Conservation (phyloP, 2,113 vertebrate species). For the Sprattus sprattus region DNA sequence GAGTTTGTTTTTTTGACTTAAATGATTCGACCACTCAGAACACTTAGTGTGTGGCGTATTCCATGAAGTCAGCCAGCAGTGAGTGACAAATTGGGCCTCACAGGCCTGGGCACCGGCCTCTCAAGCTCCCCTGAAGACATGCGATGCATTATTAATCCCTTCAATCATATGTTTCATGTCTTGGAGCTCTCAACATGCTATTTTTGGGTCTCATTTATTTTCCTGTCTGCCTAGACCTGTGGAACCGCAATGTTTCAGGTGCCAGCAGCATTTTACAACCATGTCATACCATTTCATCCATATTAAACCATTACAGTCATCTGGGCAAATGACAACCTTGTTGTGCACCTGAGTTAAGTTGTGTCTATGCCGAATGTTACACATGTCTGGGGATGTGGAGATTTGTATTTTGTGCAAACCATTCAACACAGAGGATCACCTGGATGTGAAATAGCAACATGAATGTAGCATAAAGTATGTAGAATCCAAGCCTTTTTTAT, state of each 20-base stretch:
- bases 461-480: not conserved
- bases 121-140: constrained; percentile 19
- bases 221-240: not conserved
- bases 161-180: constrained; percentile 31
- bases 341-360: not conserved
- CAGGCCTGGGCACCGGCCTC: not conserved
- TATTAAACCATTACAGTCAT: constrained; percentile 15
- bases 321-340: not conserved
- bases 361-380: not conserved
- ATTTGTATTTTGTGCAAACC: not conserved
- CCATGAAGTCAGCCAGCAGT: not conserved
- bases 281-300: constrained; percentile 8
- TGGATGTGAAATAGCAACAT: not conserved
- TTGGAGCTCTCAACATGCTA: constrained; percentile 22
- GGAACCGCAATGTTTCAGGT: constrained; percentile 6
- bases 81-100: constrained; percentile 4
- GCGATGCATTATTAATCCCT: constrained; percentile 39
- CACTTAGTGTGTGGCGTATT: not conserved
- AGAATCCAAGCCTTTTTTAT: not conserved
- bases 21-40: not conserved
- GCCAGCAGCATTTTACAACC: not conserved
- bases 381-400: not conserved
- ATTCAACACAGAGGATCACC: not conserved
- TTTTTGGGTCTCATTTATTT: constrained; percentile 5
- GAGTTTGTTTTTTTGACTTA: not conserved